Conservation (phyloP, 2,113 vertebrate genomes). For the Mastomys coucha region DNA sequence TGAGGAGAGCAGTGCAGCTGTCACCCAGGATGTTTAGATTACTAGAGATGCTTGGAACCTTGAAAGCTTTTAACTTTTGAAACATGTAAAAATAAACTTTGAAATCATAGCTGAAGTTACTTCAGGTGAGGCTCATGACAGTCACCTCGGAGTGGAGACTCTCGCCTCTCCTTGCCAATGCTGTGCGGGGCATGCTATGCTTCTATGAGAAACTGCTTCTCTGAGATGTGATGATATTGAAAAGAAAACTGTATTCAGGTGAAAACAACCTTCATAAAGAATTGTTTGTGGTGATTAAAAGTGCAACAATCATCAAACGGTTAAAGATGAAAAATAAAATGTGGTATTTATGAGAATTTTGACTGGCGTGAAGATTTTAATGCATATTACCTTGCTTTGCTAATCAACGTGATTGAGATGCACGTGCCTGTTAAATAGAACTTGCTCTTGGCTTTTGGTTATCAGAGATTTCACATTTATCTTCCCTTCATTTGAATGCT, state of each 20-base stretch:
- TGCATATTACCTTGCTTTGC: conserved; percentile 76
- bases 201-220: neutral
- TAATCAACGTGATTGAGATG: conserved; percentile 80
- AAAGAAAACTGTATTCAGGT: neutral
- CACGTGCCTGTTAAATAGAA: conserved; percentile 76
- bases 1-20: neutral
- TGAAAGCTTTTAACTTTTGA: conserved; percentile 5
- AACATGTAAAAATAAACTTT: neutral
- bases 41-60: neutral
- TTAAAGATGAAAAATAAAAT: conserved; percentile 71
- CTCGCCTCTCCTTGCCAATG: neutral
- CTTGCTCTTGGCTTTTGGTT: conserved; percentile 52
- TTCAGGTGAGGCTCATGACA: neutral
- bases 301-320: conserved; percentile 42
- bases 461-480: conserved; percentile 69
- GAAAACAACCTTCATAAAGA: conserved; percentile 22
- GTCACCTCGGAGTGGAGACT: neutral
- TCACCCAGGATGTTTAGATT: conserved; percentile 3
- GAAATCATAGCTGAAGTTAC: neutral
- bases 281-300: conserved; percentile 25
- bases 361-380: conserved; percentile 66
- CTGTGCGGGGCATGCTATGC: neutral
- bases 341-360: conserved; percentile 68
- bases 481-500: conserved; percentile 61
- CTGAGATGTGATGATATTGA: neutral